A percentile compares a stretch with the other conserved stretches of the same genome.
phyloP scores from a whole-genome alignment of 2,888 invertebrate species.

The Scrobipalpa atriplicella region DNA sequence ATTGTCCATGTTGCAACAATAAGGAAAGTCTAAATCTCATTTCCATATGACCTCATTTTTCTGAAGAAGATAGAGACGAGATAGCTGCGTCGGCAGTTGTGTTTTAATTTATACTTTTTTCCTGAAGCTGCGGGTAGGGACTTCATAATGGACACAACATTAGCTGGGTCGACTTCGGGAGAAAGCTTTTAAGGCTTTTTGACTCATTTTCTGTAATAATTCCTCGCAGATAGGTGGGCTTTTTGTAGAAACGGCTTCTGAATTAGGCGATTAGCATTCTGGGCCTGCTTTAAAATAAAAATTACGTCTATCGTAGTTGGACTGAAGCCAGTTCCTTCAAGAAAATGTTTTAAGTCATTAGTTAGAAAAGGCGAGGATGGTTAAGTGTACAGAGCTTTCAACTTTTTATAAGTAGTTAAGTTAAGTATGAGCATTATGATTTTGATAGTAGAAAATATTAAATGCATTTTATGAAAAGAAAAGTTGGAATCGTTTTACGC shows the following conservation, averaged over 20 bases:
- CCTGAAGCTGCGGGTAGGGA: constrained; percentile 47
- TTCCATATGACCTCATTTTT: constrained; percentile 19
- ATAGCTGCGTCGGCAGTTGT: constrained; percentile 11
- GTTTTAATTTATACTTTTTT: constrained; percentile 65
- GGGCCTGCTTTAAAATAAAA: constrained; percentile 14
- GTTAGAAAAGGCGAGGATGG: not conserved
- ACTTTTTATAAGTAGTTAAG: not conserved
- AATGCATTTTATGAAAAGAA: too few relatives aligned
- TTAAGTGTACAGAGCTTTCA: not conserved
- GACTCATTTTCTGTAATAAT: constrained; percentile 37
- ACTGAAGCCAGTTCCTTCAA: constrained; percentile 35
- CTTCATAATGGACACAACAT: constrained; percentile 78
- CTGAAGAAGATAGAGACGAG: constrained; percentile 16
- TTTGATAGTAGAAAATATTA: too few relatives aligned
- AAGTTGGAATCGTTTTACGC: too few relatives aligned
- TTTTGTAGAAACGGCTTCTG: constrained; percentile 27
- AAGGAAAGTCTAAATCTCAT: constrained; percentile 12
- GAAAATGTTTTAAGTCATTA: constrained; percentile 23
- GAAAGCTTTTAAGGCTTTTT: constrained; percentile 73
- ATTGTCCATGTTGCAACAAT: not conserved
- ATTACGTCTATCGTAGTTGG: constrained; percentile 16
- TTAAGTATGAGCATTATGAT: not conserved
- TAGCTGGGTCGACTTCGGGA: constrained; percentile 68
- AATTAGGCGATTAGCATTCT: constrained; percentile 26
- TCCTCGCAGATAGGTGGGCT: constrained; percentile 36